phyloP scores from a whole-genome alignment of 1,140 invertebrate species.

The Ptiloglossa arizonensis region DNA sequence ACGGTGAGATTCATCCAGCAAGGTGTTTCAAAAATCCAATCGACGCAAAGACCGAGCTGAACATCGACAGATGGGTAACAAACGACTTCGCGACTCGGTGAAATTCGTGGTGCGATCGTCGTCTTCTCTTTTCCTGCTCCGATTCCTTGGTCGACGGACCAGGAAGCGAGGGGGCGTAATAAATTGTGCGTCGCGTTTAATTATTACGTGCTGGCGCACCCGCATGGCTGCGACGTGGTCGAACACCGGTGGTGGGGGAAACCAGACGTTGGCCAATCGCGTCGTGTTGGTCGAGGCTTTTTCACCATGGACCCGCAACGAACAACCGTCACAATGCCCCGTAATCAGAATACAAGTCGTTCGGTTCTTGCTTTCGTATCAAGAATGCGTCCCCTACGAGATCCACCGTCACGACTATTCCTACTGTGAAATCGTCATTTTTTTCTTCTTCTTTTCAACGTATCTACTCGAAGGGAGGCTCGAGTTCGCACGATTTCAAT shows the following conservation, averaged over 20 bases:
- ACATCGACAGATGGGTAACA: too few relatives aligned
- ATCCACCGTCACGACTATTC: neutral
- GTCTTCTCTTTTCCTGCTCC: constrained; percentile 31
- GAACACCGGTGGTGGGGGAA: neutral
- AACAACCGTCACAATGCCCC: constrained; percentile 47
- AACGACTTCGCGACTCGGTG: too few relatives aligned
- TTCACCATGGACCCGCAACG: neutral
- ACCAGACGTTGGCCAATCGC: constrained; percentile 13
- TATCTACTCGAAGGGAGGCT: too few relatives aligned
- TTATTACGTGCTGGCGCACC: constrained; percentile 56
- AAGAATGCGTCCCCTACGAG: constrained; percentile 47
- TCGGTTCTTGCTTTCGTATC: constrained; percentile 49
- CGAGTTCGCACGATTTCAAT: neutral
- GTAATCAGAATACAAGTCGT: constrained; percentile 60
- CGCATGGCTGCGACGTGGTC: constrained; percentile 53
- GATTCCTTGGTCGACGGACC: constrained; percentile 34
- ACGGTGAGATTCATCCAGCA: too few relatives aligned
- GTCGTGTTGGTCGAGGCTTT: constrained; percentile 21
- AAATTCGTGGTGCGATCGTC: too few relatives aligned
- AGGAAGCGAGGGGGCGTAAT: constrained; percentile 43
- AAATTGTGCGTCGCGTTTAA: constrained; percentile 61
- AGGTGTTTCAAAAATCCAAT: too few relatives aligned
- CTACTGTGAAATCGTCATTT: neutral
- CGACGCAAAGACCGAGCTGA: too few relatives aligned
- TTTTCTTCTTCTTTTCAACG: neutral